Evolutionary conservation across 1,140 invertebrate species (phyloP), one percentile per base, ranked within the genome.

Genomic region (Drosophila willistoni): DNA sequence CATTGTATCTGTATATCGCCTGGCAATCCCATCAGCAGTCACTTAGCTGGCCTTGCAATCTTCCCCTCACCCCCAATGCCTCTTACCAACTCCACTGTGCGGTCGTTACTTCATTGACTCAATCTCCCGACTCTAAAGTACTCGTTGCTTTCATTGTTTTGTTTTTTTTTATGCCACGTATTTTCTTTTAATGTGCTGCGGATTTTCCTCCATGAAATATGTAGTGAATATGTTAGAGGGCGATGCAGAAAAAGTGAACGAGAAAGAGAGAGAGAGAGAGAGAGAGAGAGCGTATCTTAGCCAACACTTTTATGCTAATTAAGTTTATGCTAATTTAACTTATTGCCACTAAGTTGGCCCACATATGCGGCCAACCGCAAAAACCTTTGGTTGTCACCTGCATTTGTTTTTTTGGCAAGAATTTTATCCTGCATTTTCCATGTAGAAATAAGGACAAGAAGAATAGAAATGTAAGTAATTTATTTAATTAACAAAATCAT

Each of bases 271-370:
- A 9, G 41, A 14, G 41, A 3, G 41, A 14, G 34, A 3, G 17
- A 13, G 47, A 36, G 64, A 34, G 25, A 42, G 66, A 29, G 39
- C 55, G 56, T 76, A 79, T 72, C 69, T 68, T 80, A 80, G 70
- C 84, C 83, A 69, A 73, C 83, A 87, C 83, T 87, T 86, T 87
- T 87, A 87, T 87, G 84, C 83, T 87, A 87, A 87, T 87, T 87
- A 87, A 89, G 83, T 87, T 87, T 87, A 87, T 87, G 84, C 83
- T 87, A 87, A 87, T 87, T 87, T 87, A 87, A 87, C 83, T 89
- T 87, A 87, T 87, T 83, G 84, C 83, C 80, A 87, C 83, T 87
- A 87, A 87, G 83, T 87, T 87, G 83, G 79, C 83, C 83, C 83
- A 87, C 83, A 87, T 87, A 87, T 87, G 83, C 83, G 83, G 83